Percentiles rank a stretch among this genome's conserved stretches.
Conservation (phyloP, 2,113 vertebrate genomes). For the Carollia perspicillata region DNA sequence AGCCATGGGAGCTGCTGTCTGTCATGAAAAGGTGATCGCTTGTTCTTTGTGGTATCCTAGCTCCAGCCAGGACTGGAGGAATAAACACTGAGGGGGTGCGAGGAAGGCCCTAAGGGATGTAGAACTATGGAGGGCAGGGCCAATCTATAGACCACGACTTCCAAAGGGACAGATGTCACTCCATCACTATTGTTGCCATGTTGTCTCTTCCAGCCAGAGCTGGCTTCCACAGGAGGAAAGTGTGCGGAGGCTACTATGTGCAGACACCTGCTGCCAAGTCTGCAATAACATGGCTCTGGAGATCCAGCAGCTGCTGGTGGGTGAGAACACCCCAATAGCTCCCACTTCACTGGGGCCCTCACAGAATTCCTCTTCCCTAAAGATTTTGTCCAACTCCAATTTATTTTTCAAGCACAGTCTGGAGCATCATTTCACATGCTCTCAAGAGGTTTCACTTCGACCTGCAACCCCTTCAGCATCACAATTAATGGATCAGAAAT, state of each 20-base stretch:
- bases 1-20: constrained; percentile 42
- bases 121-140: neutral
- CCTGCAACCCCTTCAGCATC: neutral
- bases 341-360: neutral
- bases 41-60: neutral
- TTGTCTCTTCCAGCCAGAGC: constrained; percentile 48
- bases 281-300: constrained; percentile 52
- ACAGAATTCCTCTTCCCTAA: neutral
- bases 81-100: neutral
- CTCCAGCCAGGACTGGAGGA: neutral
- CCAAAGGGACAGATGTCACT: neutral
- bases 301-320: constrained; percentile 26
- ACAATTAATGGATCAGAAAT: neutral
- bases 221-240: constrained; percentile 55
- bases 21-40: constrained; percentile 66
- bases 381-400: neutral
- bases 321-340: neutral
- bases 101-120: neutral
- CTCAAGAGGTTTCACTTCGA: neutral
- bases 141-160: neutral
- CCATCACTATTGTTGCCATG: neutral
- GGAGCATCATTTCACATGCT: neutral
- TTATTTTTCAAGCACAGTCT: neutral
- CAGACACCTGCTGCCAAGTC: constrained; percentile 28
- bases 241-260: constrained; percentile 58